phyloP scores from a whole-genome alignment of 2,797 vertebrate species.

The Enteromius treurensis region DNA sequence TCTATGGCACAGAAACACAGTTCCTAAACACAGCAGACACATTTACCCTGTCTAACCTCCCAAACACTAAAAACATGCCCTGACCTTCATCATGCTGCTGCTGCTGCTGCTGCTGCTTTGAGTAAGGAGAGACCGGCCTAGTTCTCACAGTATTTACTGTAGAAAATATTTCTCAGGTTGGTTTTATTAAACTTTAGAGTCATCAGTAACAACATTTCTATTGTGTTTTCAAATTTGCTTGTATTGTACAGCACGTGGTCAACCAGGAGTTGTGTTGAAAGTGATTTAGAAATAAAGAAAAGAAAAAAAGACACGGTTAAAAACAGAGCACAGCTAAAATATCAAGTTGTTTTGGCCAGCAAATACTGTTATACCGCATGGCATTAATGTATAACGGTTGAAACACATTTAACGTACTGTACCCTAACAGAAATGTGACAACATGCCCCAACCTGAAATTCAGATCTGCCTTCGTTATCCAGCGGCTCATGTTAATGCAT shows the following conservation, averaged over 20 bases:
- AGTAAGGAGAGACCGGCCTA: neutral
- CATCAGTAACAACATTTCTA: neutral
- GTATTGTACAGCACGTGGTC: neutral
- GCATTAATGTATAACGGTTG: neutral
- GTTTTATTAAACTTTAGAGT: neutral
- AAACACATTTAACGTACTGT: neutral
- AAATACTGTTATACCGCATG: neutral
- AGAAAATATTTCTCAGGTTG: neutral
- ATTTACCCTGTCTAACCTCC: neutral
- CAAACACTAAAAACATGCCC: neutral
- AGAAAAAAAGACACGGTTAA: neutral
- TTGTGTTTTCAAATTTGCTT: neutral
- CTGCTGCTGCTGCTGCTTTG: too few relatives aligned
- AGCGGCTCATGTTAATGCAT: neutral
- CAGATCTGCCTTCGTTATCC: neutral
- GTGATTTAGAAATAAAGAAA: neutral
- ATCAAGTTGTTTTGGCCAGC: neutral
- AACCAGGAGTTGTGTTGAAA: neutral
- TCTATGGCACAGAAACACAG: neutral
- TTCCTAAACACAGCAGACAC: neutral
- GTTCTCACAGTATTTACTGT: neutral
- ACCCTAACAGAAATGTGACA: neutral
- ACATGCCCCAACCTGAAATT: neutral
- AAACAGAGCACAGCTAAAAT: neutral
- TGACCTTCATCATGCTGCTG: too few relatives aligned